Percentiles rank a stretch among this genome's conserved stretches.
Evolutionary conservation across 2,888 invertebrate species (phyloP).

Genomic region (Ephialtes manifestator): DNA sequence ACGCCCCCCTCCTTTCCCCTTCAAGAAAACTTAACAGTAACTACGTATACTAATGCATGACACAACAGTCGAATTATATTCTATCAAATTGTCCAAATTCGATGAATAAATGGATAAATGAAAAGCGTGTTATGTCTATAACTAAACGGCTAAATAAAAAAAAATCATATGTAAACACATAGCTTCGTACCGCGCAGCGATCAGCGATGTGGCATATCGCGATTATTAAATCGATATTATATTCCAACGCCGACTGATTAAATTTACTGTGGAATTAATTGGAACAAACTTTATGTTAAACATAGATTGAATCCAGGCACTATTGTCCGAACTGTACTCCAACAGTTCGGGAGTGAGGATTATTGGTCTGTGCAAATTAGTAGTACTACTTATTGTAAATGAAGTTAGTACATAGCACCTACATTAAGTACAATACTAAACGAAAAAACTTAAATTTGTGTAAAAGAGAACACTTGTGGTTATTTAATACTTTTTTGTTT

Average conservation of each 20-base stretch:
- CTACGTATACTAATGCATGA: constrained; percentile 13
- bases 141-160: background rate
- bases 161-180: background rate
- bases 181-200: background rate
- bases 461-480: too few relatives aligned
- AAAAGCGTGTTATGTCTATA: background rate
- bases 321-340: background rate
- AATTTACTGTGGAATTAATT: constrained; percentile 48
- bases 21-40: constrained; percentile 41
- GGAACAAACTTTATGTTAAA: constrained; percentile 35
- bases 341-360: too few relatives aligned
- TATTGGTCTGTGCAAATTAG: background rate
- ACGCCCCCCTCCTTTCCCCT: background rate
- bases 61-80: constrained; percentile 17
- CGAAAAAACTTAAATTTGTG: background rate
- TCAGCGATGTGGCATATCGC: background rate
- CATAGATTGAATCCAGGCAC: constrained; percentile 3
- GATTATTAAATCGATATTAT: constrained; percentile 48
- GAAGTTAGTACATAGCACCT: background rate
- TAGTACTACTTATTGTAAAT: background rate
- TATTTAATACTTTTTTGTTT: too few relatives aligned
- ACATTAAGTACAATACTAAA: background rate
- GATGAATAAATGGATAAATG: constrained; percentile 23
- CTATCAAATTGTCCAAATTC: constrained; percentile 19
- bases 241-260: constrained; percentile 26